Conservation (phyloP, 2,113 vertebrate genomes). For the Cricetomys ansorgei region DNA sequence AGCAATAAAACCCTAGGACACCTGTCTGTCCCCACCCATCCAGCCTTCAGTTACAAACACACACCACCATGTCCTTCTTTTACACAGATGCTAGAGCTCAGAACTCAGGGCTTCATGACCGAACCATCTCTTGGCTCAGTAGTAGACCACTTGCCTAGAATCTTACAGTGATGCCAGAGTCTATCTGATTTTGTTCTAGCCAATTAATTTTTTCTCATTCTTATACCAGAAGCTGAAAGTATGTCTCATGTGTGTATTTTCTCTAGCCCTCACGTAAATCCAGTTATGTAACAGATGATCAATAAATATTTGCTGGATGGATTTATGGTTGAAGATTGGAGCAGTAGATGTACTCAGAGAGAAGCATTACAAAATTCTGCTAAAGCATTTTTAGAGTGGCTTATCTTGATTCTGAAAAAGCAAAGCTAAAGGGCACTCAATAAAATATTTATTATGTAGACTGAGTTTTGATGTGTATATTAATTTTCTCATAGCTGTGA, state of each 20-base stretch:
- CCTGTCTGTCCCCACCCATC: neutral
- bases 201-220: neutral
- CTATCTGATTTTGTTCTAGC: neutral
- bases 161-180: neutral
- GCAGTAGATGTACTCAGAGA: neutral
- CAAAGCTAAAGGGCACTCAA: neutral
- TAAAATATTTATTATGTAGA: neutral
- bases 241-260: neutral
- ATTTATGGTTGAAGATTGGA: neutral
- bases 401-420: neutral
- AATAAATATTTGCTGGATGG: neutral
- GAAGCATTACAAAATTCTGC: neutral
- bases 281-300: neutral
- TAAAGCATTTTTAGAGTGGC: neutral
- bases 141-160: neutral
- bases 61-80: neutral
- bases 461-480: neutral
- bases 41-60: neutral
- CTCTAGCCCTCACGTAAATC: neutral
- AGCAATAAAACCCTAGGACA: too few relatives aligned
- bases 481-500: neutral
- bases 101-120: neutral
- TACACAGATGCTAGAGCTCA: neutral
- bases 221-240: neutral
- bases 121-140: neutral